Evolutionary conservation across 2,888 invertebrate genomes (phyloP).

Genomic region (Chrysotoxum bicinctum): DNA sequence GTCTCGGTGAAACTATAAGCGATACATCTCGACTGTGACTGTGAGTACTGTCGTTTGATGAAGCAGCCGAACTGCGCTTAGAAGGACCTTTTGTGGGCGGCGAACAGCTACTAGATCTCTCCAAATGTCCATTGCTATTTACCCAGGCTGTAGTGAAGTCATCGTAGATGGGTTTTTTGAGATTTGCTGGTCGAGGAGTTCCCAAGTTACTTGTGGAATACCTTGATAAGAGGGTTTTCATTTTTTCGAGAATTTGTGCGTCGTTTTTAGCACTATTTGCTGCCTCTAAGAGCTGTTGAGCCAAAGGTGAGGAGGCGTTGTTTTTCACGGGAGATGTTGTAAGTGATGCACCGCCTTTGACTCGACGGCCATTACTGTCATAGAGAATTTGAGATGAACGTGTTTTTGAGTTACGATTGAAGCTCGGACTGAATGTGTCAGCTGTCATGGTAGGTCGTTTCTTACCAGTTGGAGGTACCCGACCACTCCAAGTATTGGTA

Average conservation of each 20-base stretch:
- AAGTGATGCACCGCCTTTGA: slow-evolving; percentile 80
- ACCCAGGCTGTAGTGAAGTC: slow-evolving; percentile 88
- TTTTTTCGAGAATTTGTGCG: slow-evolving; percentile 87
- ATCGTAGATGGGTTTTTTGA: slow-evolving; percentile 83
- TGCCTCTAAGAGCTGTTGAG: slow-evolving; percentile 87
- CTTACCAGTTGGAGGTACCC: slow-evolving; percentile 80
- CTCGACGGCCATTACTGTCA: slow-evolving; percentile 82
- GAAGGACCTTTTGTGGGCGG: slow-evolving; percentile 79
- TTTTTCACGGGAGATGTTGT: slow-evolving; percentile 83
- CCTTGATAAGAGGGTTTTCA: slow-evolving; percentile 87
- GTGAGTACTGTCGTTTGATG: slow-evolving; percentile 79
- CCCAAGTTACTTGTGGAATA: slow-evolving; percentile 81
- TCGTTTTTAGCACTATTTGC: slow-evolving; percentile 89
- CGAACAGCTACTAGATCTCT: slow-evolving; percentile 84
- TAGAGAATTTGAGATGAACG: slow-evolving; percentile 81
- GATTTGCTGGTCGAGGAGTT: slow-evolving; percentile 70
- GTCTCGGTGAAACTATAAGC: slow-evolving; percentile 78
- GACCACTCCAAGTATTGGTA: slow-evolving; percentile 90
- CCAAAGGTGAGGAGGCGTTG: slow-evolving; percentile 86
- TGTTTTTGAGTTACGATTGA: slow-evolving; percentile 82
- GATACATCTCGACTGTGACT: slow-evolving; percentile 78
- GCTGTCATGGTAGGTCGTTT: slow-evolving; percentile 83
- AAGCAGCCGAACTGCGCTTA: slow-evolving; percentile 80
- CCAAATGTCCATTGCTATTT: slow-evolving; percentile 87
- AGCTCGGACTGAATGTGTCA: slow-evolving; percentile 85